Evolutionary conservation across 2,113 vertebrate genomes (phyloP), one percentile per base, ranked within the genome.

Genomic region (Tor tambroides): DNA sequence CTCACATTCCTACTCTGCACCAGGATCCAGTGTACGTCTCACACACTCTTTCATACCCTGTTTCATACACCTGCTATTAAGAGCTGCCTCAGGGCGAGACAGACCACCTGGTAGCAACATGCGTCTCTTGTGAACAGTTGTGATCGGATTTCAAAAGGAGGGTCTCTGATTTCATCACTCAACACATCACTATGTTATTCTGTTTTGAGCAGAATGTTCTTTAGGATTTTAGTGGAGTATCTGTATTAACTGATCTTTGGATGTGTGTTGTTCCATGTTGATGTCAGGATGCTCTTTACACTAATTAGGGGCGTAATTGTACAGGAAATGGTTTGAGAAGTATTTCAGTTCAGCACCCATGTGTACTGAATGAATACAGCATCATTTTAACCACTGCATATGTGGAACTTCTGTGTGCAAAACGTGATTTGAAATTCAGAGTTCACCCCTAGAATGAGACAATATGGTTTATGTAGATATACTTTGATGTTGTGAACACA

Each of bases 1-100:
- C 90, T 99, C 98, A 93, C 96, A 97, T 94, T 97, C 97, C 95
- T 97, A 98, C 94, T 98, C 97, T 92, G 94, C 97, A 94, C 97
- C 98, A 94, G 97, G 95, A 90, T 93, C 96, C 88, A 96, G 95
- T 93, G 98, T 99, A 94, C 95, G 97, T 95, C 74, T 67, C 43
- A 67, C 54, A 80, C 71, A 80, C 26, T 38, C 63, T 14, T 35
- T 28, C 81, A 23, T 5, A 59, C 28, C 2, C 43, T 26, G 71
- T 9, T 35, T n/a, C n/a, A n/a, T 71, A 71, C 67, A 38, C 67
- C 67, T 71, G 67, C 3, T 19, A 19, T 71, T 71, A 38, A 38
- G 19, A 71, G 32, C 7, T 21, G 17, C 30, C 28, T 69, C 17
- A n/a, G 2, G 6, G 15, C 32, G 28, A 69, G 65, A 69, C 28